A percentile compares a stretch with the other conserved stretches of the same genome.
These are phyloP conservation scores for Rhineura floridana DNA, from an alignment of 2,113 vertebrate species.

Conservation along the genomic window DNA sequence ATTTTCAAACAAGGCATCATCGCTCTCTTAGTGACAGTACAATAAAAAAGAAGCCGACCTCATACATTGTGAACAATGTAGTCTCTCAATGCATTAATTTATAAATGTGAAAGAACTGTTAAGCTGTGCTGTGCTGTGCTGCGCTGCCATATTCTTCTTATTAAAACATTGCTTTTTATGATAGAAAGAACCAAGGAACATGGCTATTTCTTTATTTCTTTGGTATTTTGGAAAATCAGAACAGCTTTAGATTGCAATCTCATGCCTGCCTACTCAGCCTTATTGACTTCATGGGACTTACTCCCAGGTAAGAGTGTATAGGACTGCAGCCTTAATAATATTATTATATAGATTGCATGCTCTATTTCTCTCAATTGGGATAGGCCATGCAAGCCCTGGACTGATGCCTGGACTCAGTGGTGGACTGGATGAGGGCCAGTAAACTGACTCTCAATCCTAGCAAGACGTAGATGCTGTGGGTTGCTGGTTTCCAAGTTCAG, in stretches of 20 bases:
- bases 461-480: no score
- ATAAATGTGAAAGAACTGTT: slow-evolving; percentile 36
- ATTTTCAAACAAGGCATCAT: slow-evolving; percentile 74
- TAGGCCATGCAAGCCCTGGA: no score
- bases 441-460: no score
- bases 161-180: not conserved
- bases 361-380: no score
- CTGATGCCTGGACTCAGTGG: no score
- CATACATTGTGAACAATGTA: slow-evolving; percentile 73
- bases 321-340: not conserved
- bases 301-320: not conserved
- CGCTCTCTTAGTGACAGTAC: slow-evolving; percentile 70
- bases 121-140: slow-evolving; percentile 37
- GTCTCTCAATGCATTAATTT: slow-evolving; percentile 73
- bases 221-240: not conserved
- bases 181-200: not conserved
- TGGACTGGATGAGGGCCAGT: no score
- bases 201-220: not conserved
- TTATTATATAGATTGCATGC: not conserved
- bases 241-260: not conserved
- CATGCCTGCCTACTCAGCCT: not conserved
- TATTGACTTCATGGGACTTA: not conserved
- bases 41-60: slow-evolving; percentile 62
- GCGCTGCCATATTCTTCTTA: slow-evolving; percentile 17
- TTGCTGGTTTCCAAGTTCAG: no score